phyloP scores from a whole-genome alignment of 2,113 vertebrate genomes.

The Pleuronectes platessa region DNA sequence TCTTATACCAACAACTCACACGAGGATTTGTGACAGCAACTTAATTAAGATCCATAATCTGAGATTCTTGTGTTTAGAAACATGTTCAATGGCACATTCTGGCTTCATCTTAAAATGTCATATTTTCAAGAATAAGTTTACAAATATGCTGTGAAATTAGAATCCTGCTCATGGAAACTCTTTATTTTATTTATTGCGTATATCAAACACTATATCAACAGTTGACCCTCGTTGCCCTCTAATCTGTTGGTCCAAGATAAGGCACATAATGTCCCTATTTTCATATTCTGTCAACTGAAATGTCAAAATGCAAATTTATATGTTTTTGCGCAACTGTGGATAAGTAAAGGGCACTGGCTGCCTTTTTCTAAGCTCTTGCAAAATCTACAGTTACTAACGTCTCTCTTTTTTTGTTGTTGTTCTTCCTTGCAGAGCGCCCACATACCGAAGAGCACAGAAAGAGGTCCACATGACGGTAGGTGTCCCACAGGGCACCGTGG shows the following conservation, averaged over 20 bases:
- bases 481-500: constrained; percentile 70
- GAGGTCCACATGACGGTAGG: constrained; percentile 83
- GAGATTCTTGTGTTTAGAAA: neutral
- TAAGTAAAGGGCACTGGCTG: constrained; percentile 31
- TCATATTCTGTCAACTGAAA: constrained; percentile 30
- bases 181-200: neutral
- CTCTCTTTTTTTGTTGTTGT: neutral
- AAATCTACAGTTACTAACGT: constrained; percentile 55
- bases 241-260: constrained; percentile 18
- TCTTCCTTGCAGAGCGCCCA: constrained; percentile 80
- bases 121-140: no score
- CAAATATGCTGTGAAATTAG: neutral
- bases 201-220: neutral
- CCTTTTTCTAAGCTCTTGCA: constrained; percentile 24
- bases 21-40: neutral
- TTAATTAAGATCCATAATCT: neutral
- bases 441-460: constrained; percentile 80
- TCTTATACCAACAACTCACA: neutral
- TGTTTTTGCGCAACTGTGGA: constrained; percentile 38
- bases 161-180: neutral
- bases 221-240: neutral
- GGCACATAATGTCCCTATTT: constrained; percentile 9
- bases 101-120: neutral
- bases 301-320: constrained; percentile 51
- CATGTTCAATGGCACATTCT: neutral